Conservation (phyloP, 2,888 invertebrate genomes). For the Diplolepis rosae region DNA sequence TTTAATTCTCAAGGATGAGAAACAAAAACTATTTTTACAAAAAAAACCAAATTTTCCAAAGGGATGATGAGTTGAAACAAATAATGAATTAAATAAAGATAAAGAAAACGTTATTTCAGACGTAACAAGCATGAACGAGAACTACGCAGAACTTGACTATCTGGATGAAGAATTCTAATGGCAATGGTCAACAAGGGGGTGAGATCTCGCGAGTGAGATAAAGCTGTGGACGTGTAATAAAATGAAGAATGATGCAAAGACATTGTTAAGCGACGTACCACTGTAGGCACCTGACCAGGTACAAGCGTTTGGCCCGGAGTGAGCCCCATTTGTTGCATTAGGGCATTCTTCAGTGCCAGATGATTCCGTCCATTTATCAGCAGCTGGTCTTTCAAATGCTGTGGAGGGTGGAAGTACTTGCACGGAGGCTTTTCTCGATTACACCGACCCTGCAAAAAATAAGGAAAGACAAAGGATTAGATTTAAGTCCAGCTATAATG, state of each 20-base stretch:
- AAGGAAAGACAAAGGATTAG: conserved; percentile 35
- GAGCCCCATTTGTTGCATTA: conserved; percentile 97
- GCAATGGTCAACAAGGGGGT: conserved; percentile 26
- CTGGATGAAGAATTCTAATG: conserved; percentile 23
- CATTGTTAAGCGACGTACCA: conserved; percentile 81
- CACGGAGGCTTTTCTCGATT: conserved; percentile 99
- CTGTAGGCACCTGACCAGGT: conserved; percentile 93
- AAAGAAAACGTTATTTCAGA: background rate
- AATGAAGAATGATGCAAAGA: conserved; percentile 14
- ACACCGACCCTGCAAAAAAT: conserved; percentile 94
- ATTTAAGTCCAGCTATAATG: background rate
- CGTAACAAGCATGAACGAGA: background rate
- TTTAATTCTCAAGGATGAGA: no score
- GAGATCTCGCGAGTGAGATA: conserved; percentile 28
- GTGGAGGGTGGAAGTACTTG: conserved; percentile 99
- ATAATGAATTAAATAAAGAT: background rate
- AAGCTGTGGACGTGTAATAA: conserved; percentile 27
- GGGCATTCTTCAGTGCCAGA: conserved; percentile 98
- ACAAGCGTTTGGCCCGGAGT: conserved; percentile 92
- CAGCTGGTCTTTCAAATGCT: conserved; percentile 99
- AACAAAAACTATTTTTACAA: background rate
- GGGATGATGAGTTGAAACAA: background rate
- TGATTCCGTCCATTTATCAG: conserved; percentile 99
- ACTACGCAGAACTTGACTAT: conserved; percentile 13
- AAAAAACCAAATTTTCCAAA: background rate